Conservation (phyloP, 2,113 vertebrate species). For the Oostethus manadensis region DNA sequence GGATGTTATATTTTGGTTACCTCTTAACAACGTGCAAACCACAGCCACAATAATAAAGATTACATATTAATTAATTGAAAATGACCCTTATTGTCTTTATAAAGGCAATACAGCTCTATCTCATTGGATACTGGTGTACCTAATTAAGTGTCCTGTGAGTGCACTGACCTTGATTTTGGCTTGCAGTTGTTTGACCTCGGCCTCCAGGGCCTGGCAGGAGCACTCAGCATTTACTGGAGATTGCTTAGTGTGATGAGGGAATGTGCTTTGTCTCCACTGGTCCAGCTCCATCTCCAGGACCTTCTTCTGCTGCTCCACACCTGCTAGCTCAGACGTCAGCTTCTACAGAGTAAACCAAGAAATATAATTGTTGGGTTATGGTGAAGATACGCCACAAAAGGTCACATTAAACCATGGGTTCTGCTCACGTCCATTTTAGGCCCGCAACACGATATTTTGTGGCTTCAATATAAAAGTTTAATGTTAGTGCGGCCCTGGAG, state of each 20-base stretch:
- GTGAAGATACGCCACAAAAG: too few relatives aligned
- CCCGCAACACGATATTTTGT: too few relatives aligned
- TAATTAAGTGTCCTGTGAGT: conserved; percentile 14
- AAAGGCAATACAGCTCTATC: background rate
- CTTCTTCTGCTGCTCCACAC: conserved; percentile 81
- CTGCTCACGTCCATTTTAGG: too few relatives aligned
- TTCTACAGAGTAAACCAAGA: conserved; percentile 64
- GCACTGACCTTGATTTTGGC: conserved; percentile 84
- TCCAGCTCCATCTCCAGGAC: conserved; percentile 75
- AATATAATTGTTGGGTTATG: background rate
- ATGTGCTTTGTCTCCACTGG: conserved; percentile 76
- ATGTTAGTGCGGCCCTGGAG: too few relatives aligned
- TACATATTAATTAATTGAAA: background rate
- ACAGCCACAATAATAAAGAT: background rate
- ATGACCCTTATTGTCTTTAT: background rate
- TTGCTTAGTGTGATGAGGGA: conserved; percentile 53
- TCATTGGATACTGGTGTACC: conserved; percentile 33
- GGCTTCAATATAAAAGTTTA: too few relatives aligned
- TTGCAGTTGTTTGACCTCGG: conserved; percentile 85
- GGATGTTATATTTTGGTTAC: too few relatives aligned
- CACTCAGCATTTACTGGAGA: conserved; percentile 33
- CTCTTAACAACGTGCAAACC: background rate
- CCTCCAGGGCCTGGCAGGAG: conserved; percentile 72
- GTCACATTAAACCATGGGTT: too few relatives aligned
- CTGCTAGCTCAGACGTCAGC: conserved; percentile 78